A percentile compares a stretch with the other conserved stretches of the same genome.
These are phyloP conservation scores for Saimiri boliviensis DNA, from an alignment of 2,113 vertebrate species.

Conservation along the genomic window DNA sequence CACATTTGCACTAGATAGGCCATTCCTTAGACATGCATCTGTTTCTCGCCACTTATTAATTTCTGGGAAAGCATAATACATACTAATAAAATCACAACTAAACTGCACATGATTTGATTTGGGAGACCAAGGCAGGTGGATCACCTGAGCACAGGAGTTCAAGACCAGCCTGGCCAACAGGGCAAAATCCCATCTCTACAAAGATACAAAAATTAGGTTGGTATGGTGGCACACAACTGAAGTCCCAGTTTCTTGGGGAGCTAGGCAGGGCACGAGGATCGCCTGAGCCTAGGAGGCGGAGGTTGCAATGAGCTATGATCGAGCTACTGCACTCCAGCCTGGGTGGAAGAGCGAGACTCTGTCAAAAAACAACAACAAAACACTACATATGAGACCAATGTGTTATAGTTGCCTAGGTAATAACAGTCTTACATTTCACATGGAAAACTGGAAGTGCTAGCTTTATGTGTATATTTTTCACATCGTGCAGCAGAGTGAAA, in stretches of 20 bases:
- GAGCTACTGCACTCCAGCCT: too few species aligned
- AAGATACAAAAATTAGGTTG: too few species aligned
- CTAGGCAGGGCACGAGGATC: too few species aligned
- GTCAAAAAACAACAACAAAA: background rate
- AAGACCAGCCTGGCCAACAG: too few species aligned
- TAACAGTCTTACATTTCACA: constrained; percentile 4
- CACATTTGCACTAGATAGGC: background rate
- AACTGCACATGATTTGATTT: background rate
- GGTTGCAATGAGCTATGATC: too few species aligned
- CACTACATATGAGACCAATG: background rate
- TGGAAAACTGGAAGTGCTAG: background rate
- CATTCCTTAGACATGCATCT: background rate
- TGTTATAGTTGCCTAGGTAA: constrained; percentile 47
- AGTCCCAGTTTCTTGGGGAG: too few species aligned
- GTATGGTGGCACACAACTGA: too few species aligned
- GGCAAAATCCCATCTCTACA: too few species aligned
- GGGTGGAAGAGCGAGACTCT: too few species aligned
- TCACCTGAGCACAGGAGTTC: too few species aligned
- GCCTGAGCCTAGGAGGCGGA: too few species aligned
- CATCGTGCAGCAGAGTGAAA: background rate
- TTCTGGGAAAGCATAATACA: constrained; percentile 35
- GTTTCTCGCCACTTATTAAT: constrained; percentile 16
- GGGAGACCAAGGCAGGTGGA: too few species aligned
- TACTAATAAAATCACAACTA: background rate
- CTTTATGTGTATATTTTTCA: constrained; percentile 16